Percentiles rank a stretch among this genome's conserved stretches.
Conservation (phyloP, 2,113 vertebrate species). For the Maccullochella peelii region DNA sequence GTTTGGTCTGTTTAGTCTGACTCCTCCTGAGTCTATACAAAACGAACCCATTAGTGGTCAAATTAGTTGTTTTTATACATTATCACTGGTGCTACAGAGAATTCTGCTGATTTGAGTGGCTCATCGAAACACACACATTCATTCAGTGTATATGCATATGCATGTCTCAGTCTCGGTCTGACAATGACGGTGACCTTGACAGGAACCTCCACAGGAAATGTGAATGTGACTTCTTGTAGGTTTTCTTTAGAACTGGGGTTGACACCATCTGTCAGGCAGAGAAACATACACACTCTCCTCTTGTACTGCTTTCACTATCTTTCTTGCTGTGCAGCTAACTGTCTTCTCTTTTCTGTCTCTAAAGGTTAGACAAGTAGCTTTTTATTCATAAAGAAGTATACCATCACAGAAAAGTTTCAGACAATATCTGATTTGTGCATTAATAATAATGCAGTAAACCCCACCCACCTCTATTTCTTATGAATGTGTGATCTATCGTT, state of each 20-base stretch:
- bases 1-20: not conserved
- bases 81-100: not conserved
- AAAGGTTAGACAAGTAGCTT: not conserved
- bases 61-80: not conserved
- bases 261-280: slow-evolving; percentile 18
- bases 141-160: not conserved
- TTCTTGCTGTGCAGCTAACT: not conserved
- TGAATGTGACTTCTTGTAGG: slow-evolving; percentile 37
- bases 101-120: not conserved
- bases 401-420: not conserved
- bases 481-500: not conserved
- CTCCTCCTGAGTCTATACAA: not conserved
- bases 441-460: not conserved
- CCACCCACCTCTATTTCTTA: not conserved
- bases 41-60: slow-evolving; percentile 4
- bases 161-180: not conserved
- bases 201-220: slow-evolving; percentile 75
- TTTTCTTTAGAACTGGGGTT: slow-evolving; percentile 56
- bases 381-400: not conserved
- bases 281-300: not conserved
- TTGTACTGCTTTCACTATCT: slow-evolving; percentile 17
- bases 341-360: not conserved
- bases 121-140: not conserved
- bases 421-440: not conserved
- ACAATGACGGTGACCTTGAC: slow-evolving; percentile 33